Evolutionary conservation across 30 jellyfish, hydroid and myxozoan species (phyloP).

Genomic region (Aurelia coerulea): DNA sequence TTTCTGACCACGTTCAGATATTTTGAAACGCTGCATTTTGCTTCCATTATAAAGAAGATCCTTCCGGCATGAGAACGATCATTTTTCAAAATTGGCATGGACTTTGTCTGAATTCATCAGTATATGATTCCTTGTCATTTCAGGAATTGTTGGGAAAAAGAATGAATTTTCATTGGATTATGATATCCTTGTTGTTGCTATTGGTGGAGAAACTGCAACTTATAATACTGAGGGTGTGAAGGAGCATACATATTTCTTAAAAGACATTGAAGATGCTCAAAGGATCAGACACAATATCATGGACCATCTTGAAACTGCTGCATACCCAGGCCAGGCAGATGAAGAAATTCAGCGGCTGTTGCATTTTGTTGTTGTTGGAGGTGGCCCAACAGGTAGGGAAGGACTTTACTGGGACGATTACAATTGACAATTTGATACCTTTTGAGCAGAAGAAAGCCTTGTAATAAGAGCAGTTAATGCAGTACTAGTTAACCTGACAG

Average conservation of each 20-base stretch:
- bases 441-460: too few relatives aligned
- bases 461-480: too few relatives aligned
- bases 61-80: too few relatives aligned
- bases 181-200: constrained; percentile 77
- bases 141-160: constrained; percentile 71
- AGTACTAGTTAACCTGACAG: too few relatives aligned
- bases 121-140: neutral
- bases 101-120: too few relatives aligned
- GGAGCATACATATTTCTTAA: constrained; percentile 78
- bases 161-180: constrained; percentile 59
- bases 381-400: constrained; percentile 93
- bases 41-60: neutral
- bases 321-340: constrained; percentile 87
- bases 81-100: neutral
- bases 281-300: constrained; percentile 78
- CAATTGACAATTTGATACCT: too few relatives aligned
- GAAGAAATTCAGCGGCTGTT: constrained; percentile 79
- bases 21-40: neutral
- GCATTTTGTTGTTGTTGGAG: constrained; percentile 97
- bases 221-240: constrained; percentile 70
- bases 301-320: constrained; percentile 94
- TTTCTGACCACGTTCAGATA: neutral
- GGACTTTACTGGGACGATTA: too few relatives aligned
- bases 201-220: constrained; percentile 95
- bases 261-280: constrained; percentile 79